Evolutionary conservation across 2,797 vertebrate genomes (phyloP).

Genomic region (Triplophysa bombifrons): DNA sequence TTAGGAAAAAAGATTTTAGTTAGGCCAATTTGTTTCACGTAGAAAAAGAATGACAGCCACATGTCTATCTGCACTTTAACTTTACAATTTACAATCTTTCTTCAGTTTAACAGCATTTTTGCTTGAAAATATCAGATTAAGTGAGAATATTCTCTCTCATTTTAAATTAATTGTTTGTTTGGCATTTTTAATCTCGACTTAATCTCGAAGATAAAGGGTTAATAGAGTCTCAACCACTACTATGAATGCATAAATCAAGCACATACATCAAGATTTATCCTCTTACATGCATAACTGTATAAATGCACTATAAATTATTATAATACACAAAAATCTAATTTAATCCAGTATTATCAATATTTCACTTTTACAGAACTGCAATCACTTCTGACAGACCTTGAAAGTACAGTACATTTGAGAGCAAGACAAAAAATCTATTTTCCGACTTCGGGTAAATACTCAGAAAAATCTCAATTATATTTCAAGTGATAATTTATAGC

Average conservation of each 20-base stretch:
- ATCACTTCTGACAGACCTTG: not conserved
- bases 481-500: constrained; percentile 5
- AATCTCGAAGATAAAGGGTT: not conserved
- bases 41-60: not conserved
- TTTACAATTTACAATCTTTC: not conserved
- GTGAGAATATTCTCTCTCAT: constrained; percentile 11
- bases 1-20: no score
- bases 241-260: constrained; percentile 25
- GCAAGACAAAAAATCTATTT: not conserved
- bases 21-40: no score
- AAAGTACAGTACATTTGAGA: not conserved
- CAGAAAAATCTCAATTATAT: not conserved
- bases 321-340: not conserved
- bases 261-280: not conserved
- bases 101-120: not conserved
- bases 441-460: not conserved
- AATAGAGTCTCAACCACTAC: not conserved
- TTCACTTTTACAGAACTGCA: not conserved
- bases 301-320: no score
- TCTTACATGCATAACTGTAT: not conserved
- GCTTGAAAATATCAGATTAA: constrained; percentile 13
- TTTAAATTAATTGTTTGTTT: not conserved
- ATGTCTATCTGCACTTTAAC: constrained; percentile 7
- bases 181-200: constrained; percentile 4
- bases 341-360: not conserved